Conservation (phyloP, 2,888 invertebrate species). For the Pseudococcus longispinus region DNA sequence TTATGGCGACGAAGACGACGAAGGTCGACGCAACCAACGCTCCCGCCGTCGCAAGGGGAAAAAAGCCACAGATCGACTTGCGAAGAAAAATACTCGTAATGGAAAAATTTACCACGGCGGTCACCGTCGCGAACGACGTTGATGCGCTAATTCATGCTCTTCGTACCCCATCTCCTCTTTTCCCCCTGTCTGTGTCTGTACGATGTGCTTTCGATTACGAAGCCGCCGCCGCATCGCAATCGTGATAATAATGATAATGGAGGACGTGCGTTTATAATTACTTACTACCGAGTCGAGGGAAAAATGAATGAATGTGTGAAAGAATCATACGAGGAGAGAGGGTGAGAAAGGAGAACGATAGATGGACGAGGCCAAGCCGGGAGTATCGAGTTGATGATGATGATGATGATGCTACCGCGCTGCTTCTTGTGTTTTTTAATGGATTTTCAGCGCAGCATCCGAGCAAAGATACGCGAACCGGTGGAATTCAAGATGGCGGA, state of each 20-base stretch:
- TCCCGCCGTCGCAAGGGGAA: not conserved
- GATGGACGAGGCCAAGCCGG: not conserved
- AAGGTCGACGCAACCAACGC: not conserved
- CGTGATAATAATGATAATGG: slow-evolving; percentile 2
- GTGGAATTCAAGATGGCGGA: slow-evolving; percentile 27
- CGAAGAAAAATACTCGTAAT: not conserved
- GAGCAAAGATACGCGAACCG: not conserved
- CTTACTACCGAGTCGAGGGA: not conserved
- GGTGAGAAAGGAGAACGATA: not conserved
- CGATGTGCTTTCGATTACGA: not conserved
- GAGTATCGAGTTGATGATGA: not conserved
- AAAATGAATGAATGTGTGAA: slow-evolving; percentile 16
- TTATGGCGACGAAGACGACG: not conserved
- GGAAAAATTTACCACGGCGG: slow-evolving; percentile 1
- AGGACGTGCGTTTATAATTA: slow-evolving; percentile 27
- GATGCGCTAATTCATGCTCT: not conserved
- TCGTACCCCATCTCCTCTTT: not conserved
- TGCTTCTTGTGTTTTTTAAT: not conserved
- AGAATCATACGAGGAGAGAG: not conserved
- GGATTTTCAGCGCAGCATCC: slow-evolving; percentile 28
- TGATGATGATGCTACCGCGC: not conserved
- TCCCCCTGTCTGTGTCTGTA: not conserved
- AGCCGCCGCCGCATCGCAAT: not conserved
- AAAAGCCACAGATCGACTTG: not conserved
- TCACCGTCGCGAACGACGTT: not conserved